These are phyloP conservation scores for Darevskia nairensis DNA, from an alignment of 2,797 vertebrate genomes.

Conservation along the genomic window DNA sequence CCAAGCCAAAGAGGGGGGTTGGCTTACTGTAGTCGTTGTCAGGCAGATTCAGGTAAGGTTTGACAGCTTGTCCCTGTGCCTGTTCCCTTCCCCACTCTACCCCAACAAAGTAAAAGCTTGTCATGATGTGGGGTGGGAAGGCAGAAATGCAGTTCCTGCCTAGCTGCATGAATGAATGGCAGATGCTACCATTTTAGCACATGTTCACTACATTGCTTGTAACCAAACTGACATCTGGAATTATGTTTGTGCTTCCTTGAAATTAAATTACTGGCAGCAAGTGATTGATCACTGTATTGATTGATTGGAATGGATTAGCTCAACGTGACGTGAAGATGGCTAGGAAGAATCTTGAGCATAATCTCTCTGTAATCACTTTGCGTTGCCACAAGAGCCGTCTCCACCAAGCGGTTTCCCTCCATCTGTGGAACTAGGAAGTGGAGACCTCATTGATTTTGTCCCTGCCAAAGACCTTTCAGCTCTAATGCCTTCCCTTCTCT, in stretches of 20 bases:
- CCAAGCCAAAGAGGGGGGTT: not conserved
- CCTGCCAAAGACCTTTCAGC: too few species aligned
- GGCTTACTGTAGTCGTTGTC: not conserved
- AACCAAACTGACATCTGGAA: slow-evolving; percentile 5
- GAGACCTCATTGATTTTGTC: not conserved
- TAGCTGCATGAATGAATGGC: not conserved
- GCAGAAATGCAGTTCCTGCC: not conserved
- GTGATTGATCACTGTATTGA: slow-evolving; percentile 67
- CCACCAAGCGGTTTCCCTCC: not conserved
- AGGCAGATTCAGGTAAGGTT: not conserved
- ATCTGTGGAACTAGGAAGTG: not conserved
- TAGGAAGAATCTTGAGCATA: slow-evolving; percentile 46
- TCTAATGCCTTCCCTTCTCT: not conserved
- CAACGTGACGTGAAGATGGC: slow-evolving; percentile 43
- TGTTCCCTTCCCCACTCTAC: too few species aligned
- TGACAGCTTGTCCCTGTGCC: not conserved
- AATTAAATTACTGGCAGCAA: slow-evolving; percentile 58
- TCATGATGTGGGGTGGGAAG: not conserved
- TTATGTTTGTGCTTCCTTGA: slow-evolving; percentile 64
- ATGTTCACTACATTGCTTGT: not conserved
- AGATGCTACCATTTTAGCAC: not conserved
- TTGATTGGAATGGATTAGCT: slow-evolving; percentile 65
- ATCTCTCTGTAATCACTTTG: slow-evolving; percentile 60
- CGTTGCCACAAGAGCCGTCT: not conserved
- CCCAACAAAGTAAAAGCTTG: not conserved